A percentile compares a stretch with the other conserved stretches of the same genome.
phyloP scores from a whole-genome alignment of 2,888 invertebrate species.

The Nephrotoma appendiculata region DNA sequence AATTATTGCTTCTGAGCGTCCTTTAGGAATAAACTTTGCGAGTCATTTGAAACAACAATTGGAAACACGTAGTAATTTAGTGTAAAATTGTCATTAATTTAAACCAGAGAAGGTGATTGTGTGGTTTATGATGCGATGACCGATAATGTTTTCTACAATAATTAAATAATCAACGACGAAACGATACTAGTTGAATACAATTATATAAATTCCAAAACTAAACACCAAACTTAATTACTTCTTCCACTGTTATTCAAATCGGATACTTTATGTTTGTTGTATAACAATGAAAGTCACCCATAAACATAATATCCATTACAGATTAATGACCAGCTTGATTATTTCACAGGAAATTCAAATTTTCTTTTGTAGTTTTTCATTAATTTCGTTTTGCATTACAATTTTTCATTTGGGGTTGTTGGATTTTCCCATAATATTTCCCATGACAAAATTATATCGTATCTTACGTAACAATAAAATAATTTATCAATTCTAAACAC shows the following conservation, averaged over 20 bases:
- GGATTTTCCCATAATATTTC: not conserved
- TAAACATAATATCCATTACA: not conserved
- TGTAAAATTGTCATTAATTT: not conserved
- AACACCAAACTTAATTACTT: not conserved
- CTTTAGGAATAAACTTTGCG: not conserved
- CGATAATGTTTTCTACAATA: not conserved
- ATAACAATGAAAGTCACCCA: too few relatives aligned
- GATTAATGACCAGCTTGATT: not conserved
- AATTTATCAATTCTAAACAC: not conserved
- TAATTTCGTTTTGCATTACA: too few relatives aligned
- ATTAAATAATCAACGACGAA: not conserved
- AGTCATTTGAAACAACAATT: not conserved
- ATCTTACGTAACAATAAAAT: not conserved
- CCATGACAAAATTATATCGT: not conserved
- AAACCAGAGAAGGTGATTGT: not conserved
- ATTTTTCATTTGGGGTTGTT: too few relatives aligned
- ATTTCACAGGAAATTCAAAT: not conserved
- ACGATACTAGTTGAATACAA: not conserved
- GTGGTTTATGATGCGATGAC: not conserved
- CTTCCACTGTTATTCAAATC: not conserved
- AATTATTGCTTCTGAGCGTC: not conserved
- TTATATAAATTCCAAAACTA: not conserved
- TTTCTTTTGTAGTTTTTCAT: not conserved
- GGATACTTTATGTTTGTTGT: too few relatives aligned
- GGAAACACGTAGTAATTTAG: not conserved